Evolutionary conservation across 2,888 invertebrate species (phyloP).

Genomic region (Luperina nickerlii): DNA sequence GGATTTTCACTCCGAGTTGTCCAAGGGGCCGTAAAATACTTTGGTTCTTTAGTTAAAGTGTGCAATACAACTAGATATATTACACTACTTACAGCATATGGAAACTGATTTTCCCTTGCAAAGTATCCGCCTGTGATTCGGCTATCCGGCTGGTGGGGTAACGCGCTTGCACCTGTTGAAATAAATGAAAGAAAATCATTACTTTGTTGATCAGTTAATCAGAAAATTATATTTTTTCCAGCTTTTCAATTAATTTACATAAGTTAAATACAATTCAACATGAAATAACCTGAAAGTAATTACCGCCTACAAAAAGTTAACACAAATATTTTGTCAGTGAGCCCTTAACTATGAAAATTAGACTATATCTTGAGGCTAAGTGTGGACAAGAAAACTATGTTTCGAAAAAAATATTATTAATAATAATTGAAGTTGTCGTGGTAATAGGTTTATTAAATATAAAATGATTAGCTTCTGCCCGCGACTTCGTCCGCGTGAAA

Average conservation of each 20-base stretch:
- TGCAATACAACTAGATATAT: not conserved
- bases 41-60: not conserved
- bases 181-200: not conserved
- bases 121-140: constrained; percentile 35
- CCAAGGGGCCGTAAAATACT: not conserved
- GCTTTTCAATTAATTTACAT: not conserved
- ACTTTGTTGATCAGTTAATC: not conserved
- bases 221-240: not conserved
- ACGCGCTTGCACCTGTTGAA: constrained; percentile 31
- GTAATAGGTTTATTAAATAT: too few relatives aligned
- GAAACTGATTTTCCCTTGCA: constrained; percentile 37
- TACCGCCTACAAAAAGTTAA: too few relatives aligned
- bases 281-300: not conserved
- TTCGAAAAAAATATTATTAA: too few relatives aligned
- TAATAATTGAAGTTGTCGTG: too few relatives aligned
- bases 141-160: not conserved
- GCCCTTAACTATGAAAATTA: not conserved
- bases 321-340: too few relatives aligned
- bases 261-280: not conserved
- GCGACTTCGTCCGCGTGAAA: too few relatives aligned
- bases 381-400: not conserved
- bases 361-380: too few relatives aligned
- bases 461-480: too few relatives aligned
- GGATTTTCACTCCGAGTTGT: not conserved
- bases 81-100: constrained; percentile 47